phyloP scores from a whole-genome alignment of 1,140 invertebrate species.

The Hypsibius dujardini region DNA sequence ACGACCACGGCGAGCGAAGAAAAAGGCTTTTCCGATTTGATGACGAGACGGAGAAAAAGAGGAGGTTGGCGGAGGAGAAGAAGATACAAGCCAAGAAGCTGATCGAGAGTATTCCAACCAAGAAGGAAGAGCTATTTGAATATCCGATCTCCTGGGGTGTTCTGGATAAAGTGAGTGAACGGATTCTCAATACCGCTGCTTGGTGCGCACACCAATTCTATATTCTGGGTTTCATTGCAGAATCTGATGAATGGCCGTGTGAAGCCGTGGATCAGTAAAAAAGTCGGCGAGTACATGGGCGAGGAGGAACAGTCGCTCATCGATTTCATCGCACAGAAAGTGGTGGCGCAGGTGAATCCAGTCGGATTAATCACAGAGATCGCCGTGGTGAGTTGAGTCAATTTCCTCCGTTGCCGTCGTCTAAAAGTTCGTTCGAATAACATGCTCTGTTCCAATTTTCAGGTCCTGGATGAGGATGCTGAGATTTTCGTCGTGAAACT shows the following conservation, averaged over 20 bases:
- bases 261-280: conserved; percentile 97
- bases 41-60: conserved; percentile 1
- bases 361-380: conserved; percentile 90
- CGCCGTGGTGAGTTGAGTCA: conserved; percentile 60
- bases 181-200: too few relatives aligned
- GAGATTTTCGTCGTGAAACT: conserved; percentile 99
- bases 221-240: conserved; percentile 32
- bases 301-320: conserved; percentile 95
- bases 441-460: too few relatives aligned
- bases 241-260: conserved; percentile 86
- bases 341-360: conserved; percentile 72
- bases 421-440: too few relatives aligned
- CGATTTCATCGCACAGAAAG: conserved; percentile 96
- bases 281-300: conserved; percentile 97
- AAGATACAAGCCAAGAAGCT: not conserved
- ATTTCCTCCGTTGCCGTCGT: not conserved
- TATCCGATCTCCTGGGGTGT: not conserved
- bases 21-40: not conserved
- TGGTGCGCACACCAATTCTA: too few relatives aligned
- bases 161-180: conserved; percentile 14
- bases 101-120: conserved; percentile 16
- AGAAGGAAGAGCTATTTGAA: conserved; percentile 13
- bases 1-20: not conserved
- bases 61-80: not conserved
- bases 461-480: conserved; percentile 96